Conservation (phyloP, 2,113 vertebrate genomes). For the Ceyx melanurus region DNA sequence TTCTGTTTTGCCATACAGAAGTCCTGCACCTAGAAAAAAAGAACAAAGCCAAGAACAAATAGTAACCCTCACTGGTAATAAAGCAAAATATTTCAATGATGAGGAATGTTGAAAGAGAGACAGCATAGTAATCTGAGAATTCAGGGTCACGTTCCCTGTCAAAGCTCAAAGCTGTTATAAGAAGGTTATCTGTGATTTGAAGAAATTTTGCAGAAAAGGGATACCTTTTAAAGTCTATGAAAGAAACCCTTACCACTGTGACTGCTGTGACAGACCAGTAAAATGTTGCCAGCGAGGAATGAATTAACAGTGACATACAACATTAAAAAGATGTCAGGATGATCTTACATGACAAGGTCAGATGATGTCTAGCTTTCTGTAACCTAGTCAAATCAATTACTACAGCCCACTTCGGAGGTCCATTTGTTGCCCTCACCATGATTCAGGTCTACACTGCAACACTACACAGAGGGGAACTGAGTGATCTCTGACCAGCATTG, state of each 20-base stretch:
- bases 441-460: neutral
- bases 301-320: neutral
- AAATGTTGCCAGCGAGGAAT: neutral
- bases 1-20: neutral
- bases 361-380: neutral
- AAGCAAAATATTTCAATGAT: neutral
- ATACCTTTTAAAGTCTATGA: neutral
- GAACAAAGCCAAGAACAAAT: neutral
- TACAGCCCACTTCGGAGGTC: neutral
- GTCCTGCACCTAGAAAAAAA: neutral
- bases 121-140: neutral
- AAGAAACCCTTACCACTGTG: neutral
- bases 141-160: neutral
- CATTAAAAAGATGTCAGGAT: neutral
- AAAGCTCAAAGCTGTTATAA: neutral
- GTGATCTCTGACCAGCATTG: rapidly evolving
- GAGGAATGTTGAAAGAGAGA: neutral
- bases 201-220: neutral
- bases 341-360: neutral
- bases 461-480: rapidly evolving
- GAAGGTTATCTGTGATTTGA: neutral
- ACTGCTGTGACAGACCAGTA: neutral
- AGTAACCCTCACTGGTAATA: neutral
- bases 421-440: neutral
- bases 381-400: constrained; percentile 16